phyloP scores from a whole-genome alignment of 2,888 invertebrate species.

The Candidula unifasciata region DNA sequence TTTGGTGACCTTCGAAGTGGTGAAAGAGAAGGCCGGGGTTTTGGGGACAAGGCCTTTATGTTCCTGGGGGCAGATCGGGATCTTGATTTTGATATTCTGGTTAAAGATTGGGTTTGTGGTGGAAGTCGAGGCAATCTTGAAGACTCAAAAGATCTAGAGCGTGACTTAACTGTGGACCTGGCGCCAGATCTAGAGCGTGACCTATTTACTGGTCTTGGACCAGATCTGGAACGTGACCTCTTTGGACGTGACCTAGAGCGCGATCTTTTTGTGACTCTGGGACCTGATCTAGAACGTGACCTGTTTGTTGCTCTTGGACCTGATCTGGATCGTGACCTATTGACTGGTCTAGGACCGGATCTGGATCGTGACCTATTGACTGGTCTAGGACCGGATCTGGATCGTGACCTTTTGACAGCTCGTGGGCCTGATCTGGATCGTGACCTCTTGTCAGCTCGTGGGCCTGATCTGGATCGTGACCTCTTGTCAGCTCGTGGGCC shows the following conservation, averaged over 20 bases:
- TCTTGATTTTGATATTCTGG: slow-evolving; percentile 36
- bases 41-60: slow-evolving; percentile 26
- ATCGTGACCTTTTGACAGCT: slow-evolving; percentile 36
- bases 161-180: slow-evolving; percentile 12
- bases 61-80: slow-evolving; percentile 27
- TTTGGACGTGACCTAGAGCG: slow-evolving; percentile 34
- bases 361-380: slow-evolving; percentile 41
- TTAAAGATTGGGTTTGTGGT: not conserved
- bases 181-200: slow-evolving; percentile 31
- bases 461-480: slow-evolving; percentile 31
- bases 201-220: slow-evolving; percentile 4
- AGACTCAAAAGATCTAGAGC: slow-evolving; percentile 33
- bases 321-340: slow-evolving; percentile 46
- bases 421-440: slow-evolving; percentile 30
- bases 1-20: slow-evolving; percentile 36
- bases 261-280: slow-evolving; percentile 10
- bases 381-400: slow-evolving; percentile 22
- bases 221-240: slow-evolving; percentile 43
- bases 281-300: slow-evolving; percentile 33
- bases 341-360: slow-evolving; percentile 8
- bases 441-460: slow-evolving; percentile 7
- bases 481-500: not conserved
- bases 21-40: slow-evolving; percentile 19
- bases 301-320: not conserved
- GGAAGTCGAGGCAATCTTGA: slow-evolving; percentile 4